phyloP scores from a whole-genome alignment of 1,140 invertebrate species.

The Scylla paramamosain region DNA sequence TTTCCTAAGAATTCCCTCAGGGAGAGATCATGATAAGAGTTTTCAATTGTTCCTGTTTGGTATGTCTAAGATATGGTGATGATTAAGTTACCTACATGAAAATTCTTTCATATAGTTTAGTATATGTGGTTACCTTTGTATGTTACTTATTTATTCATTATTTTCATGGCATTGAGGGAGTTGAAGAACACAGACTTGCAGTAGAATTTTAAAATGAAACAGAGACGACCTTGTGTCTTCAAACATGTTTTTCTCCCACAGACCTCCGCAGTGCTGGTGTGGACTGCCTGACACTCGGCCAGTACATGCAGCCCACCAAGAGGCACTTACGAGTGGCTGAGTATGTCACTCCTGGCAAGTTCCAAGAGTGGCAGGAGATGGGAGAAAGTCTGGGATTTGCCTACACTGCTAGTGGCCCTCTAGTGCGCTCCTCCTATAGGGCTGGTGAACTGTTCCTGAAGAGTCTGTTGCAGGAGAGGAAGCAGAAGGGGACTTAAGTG shows the following conservation, averaged over 20 bases:
- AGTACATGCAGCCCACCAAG: slow-evolving; percentile 99
- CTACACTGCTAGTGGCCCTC: slow-evolving; percentile 98
- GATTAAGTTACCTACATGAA: too few species aligned
- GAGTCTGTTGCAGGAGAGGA: slow-evolving; percentile 85
- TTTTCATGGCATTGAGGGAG: too few species aligned
- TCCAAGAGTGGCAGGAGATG: slow-evolving; percentile 92
- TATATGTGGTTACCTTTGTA: too few species aligned
- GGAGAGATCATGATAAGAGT: too few species aligned
- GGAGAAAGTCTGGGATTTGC: slow-evolving; percentile 95
- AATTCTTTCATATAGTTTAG: too few species aligned
- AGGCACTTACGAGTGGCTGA: slow-evolving; percentile 95
- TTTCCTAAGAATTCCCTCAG: too few species aligned
- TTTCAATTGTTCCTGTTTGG: too few species aligned
- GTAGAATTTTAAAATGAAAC: too few species aligned
- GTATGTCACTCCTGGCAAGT: slow-evolving; percentile 98
- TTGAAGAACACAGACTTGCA: too few species aligned
- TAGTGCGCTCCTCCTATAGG: slow-evolving; percentile 94
- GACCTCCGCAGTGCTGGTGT: slow-evolving; percentile 90
- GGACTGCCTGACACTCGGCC: slow-evolving; percentile 97
- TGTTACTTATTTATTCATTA: too few species aligned
- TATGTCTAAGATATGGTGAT: too few species aligned
- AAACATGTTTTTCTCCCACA: slow-evolving; percentile 78
- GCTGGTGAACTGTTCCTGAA: slow-evolving; percentile 89
- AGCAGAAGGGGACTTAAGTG: neutral
- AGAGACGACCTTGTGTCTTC: neutral